Evolutionary conservation across 2,797 vertebrate genomes (phyloP).

Genomic region (Etheostoma nigrum): DNA sequence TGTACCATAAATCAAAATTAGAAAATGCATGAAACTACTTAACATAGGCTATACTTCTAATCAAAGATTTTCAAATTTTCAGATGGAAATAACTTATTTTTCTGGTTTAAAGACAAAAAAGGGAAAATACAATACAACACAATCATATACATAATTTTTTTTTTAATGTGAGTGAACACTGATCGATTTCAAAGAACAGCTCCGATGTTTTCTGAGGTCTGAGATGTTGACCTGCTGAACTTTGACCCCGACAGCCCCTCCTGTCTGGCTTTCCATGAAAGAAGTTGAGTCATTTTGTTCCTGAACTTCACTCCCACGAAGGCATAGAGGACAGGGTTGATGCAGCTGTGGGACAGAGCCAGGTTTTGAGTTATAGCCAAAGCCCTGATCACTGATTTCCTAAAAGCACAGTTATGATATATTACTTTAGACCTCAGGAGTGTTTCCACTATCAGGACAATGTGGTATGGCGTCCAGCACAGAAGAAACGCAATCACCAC

Average conservation of each 20-base stretch:
- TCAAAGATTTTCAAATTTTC: neutral
- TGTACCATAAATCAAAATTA: neutral
- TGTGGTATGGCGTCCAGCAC: slow-evolving; percentile 84
- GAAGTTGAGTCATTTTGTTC: slow-evolving; percentile 64
- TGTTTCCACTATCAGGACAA: slow-evolving; percentile 73
- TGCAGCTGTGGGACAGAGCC: slow-evolving; percentile 83
- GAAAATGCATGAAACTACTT: neutral
- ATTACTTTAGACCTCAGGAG: slow-evolving; percentile 64
- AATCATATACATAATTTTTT: neutral
- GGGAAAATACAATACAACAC: neutral
- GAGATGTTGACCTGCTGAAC: slow-evolving; percentile 82
- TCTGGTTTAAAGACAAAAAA: neutral
- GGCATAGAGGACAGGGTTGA: slow-evolving; percentile 86
- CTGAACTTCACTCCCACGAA: slow-evolving; percentile 86
- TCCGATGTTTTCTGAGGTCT: slow-evolving; percentile 76
- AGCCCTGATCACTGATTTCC: slow-evolving; percentile 48
- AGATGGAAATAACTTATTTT: neutral
- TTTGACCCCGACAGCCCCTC: slow-evolving; percentile 60
- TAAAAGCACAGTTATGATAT: slow-evolving; percentile 34
- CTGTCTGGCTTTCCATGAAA: slow-evolving; percentile 55
- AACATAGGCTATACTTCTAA: neutral
- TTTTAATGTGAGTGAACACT: neutral
- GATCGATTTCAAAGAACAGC: slow-evolving; percentile 68
- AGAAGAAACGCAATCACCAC: slow-evolving; percentile 84
- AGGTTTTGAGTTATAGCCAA: slow-evolving; percentile 66